A percentile compares a stretch with the other conserved stretches of the same genome.
These are phyloP conservation scores for Conistra vaccinii DNA, from an alignment of 2,888 invertebrate species.

Conservation along the genomic window DNA sequence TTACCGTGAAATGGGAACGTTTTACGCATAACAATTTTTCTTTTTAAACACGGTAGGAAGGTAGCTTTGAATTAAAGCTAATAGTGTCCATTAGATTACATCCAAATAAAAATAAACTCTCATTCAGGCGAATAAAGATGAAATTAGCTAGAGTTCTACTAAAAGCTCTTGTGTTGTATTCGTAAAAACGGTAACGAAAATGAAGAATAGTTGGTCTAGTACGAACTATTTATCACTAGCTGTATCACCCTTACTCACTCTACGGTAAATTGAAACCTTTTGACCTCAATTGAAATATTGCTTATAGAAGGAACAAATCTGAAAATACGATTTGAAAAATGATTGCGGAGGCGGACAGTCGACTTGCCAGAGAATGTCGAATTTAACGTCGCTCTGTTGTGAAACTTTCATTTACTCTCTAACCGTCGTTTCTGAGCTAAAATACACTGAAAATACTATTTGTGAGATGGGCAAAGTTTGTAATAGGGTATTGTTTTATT, in stretches of 20 bases:
- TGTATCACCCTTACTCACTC: conserved; percentile 64
- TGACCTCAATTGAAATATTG: conserved; percentile 77
- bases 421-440: conserved; percentile 68
- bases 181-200: conserved; percentile 28
- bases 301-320: conserved; percentile 72
- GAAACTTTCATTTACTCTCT: conserved; percentile 68
- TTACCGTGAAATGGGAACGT: conserved; percentile 68
- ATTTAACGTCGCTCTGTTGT: conserved; percentile 65
- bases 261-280: conserved; percentile 78
- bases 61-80: conserved; percentile 52
- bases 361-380: conserved; percentile 71
- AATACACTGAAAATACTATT: conserved; percentile 72
- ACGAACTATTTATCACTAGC: conserved; percentile 66
- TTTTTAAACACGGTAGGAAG: conserved; percentile 53
- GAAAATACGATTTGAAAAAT: conserved; percentile 76
- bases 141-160: conserved; percentile 14
- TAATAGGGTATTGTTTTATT: conserved; percentile 69
- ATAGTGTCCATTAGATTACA: conserved; percentile 53
- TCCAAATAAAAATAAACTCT: conserved; percentile 33
- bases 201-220: conserved; percentile 30
- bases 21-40: conserved; percentile 64
- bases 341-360: conserved; percentile 69
- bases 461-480: conserved; percentile 67
- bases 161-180: conserved; percentile 6
- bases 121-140: conserved; percentile 4